Base-by-base conservation (phyloP, 2,113 vertebrate species). In the Meles meles region DNA sequence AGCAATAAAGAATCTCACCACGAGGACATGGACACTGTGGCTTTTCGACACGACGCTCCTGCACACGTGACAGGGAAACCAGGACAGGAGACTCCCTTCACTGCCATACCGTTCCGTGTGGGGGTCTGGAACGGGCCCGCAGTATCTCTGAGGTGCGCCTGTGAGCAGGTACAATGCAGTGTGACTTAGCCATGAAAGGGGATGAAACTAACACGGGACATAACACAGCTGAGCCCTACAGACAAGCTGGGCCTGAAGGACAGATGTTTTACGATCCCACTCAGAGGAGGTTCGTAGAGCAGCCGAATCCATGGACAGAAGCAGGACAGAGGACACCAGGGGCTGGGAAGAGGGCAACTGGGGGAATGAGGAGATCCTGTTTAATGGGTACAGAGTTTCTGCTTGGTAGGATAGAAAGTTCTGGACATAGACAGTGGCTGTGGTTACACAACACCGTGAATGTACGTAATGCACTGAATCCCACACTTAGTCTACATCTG, bases 201-300 rank as follows among this genome's bases (percentile, higher is more conserved):
- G 61, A 21, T 13, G 77, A 11, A 31, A 67, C 29, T 23, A 61
- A 81, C 15, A 27, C 21, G 2, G 3, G 29, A 47, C 31, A 34
- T 39, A 12, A 37, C 61, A 23, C 1, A 25, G 61, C 55, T 2
- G 52, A 37, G 15, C 77, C 85, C 25, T 21, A 31, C 25, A 87
- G 77, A 67, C 7, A 31, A 27, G 74, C 59, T 34, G 77, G 96
- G 20, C 18, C 44, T 18, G 27, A 34, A 71, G 34, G 52, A 61
- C 61, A 90, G 15, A n/a, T 18, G 27, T 6, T 49, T 10, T 15
- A n/a, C 18, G 72, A 49, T 3, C 72, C 27, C 42, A 80, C 34
- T 25, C n/a, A 21, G 0, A 27, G 0, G 9, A 87, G 34, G 12
- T 42, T 0, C 29, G 2, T 20, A n/a, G 67, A 20, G 8, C 5